phyloP scores from a whole-genome alignment of 2,797 vertebrate genomes.

The Sebastolobus altivelis region DNA sequence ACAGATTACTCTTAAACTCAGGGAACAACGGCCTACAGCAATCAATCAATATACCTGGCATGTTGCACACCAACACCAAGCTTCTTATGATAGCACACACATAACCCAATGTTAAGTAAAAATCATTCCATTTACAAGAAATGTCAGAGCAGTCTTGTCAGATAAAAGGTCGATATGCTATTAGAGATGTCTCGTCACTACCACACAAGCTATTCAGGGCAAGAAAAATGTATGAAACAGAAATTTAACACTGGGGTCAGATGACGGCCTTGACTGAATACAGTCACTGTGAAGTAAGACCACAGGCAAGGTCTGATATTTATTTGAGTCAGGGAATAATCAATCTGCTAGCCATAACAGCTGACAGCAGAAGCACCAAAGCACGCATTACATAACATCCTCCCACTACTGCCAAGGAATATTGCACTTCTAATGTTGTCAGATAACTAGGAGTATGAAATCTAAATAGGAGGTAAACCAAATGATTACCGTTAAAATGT shows the following conservation, averaged over 20 bases:
- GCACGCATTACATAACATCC: constrained; percentile 22
- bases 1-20: not conserved
- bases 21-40: not conserved
- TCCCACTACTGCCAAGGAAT: constrained; percentile 15
- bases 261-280: not conserved
- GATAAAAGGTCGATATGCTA: not conserved
- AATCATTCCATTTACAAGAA: not conserved
- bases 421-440: constrained; percentile 19
- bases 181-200: not conserved
- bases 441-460: not conserved
- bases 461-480: not conserved
- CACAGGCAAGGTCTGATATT: not conserved
- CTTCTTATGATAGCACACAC: not conserved
- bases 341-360: constrained; percentile 3
- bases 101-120: not conserved
- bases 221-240: not conserved
- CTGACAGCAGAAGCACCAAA: constrained; percentile 17
- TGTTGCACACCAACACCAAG: not conserved
- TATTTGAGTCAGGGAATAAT: constrained; percentile 9
- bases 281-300: constrained; percentile 4
- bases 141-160: not conserved
- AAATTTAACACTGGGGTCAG: not conserved
- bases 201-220: not conserved
- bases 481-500: not conserved
- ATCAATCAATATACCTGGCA: not conserved